These are phyloP conservation scores for Chrysolina americana DNA, from an alignment of 2,888 invertebrate species.

Conservation along the genomic window DNA sequence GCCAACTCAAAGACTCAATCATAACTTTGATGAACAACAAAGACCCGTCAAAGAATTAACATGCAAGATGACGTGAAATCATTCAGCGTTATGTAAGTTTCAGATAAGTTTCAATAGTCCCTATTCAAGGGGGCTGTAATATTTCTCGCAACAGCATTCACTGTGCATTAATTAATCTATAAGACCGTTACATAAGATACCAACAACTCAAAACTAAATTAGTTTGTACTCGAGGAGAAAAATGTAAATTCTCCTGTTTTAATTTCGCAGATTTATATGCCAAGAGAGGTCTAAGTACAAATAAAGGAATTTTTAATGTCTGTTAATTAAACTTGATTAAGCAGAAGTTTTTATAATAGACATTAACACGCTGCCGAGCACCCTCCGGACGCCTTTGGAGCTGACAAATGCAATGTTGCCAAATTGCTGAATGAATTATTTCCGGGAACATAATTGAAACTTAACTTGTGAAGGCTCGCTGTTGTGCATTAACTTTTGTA, in stretches of 20 bases:
- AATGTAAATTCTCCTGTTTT: slow-evolving; percentile 45
- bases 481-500: not conserved
- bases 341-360: slow-evolving; percentile 49
- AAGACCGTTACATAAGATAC: not conserved
- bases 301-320: slow-evolving; percentile 45
- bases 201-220: slow-evolving; percentile 17
- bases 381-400: slow-evolving; percentile 36
- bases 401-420: slow-evolving; percentile 39
- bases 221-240: slow-evolving; percentile 23
- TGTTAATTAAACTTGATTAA: slow-evolving; percentile 51
- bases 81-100: too few species aligned
- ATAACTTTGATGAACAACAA: too few species aligned
- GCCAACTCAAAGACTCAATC: too few species aligned
- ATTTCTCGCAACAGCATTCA: not conserved
- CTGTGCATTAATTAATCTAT: not conserved
- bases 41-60: too few species aligned
- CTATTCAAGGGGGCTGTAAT: not conserved
- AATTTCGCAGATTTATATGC: slow-evolving; percentile 50
- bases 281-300: slow-evolving; percentile 31
- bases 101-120: too few species aligned
- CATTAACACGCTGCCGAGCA: slow-evolving; percentile 48
- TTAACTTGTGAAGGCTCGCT: slow-evolving; percentile 24
- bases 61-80: too few species aligned
- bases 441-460: slow-evolving; percentile 43
- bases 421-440: slow-evolving; percentile 45